phyloP scores from a whole-genome alignment of 2,797 vertebrate species.

The Apogon hyalosoma region DNA sequence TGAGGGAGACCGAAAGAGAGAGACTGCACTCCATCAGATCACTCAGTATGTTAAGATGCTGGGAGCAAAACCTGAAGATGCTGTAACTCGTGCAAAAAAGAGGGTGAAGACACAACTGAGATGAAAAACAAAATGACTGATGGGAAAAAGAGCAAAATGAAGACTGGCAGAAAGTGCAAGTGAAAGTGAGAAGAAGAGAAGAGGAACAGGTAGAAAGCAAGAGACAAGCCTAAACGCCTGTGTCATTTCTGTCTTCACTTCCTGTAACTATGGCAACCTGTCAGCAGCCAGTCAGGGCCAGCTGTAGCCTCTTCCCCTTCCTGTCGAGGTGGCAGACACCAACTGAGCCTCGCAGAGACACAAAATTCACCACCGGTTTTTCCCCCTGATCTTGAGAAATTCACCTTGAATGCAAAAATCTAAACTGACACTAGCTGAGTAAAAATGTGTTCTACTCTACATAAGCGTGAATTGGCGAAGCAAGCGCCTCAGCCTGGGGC shows the following conservation, averaged over 20 bases:
- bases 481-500: constrained; percentile 10
- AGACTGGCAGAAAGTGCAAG: constrained; percentile 56
- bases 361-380: constrained; percentile 39
- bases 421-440: constrained; percentile 14
- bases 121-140: constrained; percentile 33
- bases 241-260: constrained; percentile 84
- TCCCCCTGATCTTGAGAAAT: constrained; percentile 29
- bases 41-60: constrained; percentile 65
- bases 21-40: constrained; percentile 50
- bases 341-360: constrained; percentile 62
- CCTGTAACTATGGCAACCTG: constrained; percentile 86
- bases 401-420: constrained; percentile 27
- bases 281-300: constrained; percentile 82
- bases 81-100: constrained; percentile 45
- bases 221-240: constrained; percentile 67
- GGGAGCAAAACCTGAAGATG: constrained; percentile 61
- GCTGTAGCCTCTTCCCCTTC: constrained; percentile 84
- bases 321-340: constrained; percentile 79
- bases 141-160: constrained; percentile 45
- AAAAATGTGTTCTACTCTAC: constrained; percentile 21
- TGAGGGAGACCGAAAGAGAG: constrained; percentile 37
- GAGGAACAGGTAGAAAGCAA: constrained; percentile 69
- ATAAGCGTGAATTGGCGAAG: constrained; percentile 9
- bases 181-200: constrained; percentile 60
- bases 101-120: constrained; percentile 18